These are phyloP conservation scores for Staurois parvus DNA, from an alignment of 2,797 vertebrate species.

Conservation along the genomic window DNA sequence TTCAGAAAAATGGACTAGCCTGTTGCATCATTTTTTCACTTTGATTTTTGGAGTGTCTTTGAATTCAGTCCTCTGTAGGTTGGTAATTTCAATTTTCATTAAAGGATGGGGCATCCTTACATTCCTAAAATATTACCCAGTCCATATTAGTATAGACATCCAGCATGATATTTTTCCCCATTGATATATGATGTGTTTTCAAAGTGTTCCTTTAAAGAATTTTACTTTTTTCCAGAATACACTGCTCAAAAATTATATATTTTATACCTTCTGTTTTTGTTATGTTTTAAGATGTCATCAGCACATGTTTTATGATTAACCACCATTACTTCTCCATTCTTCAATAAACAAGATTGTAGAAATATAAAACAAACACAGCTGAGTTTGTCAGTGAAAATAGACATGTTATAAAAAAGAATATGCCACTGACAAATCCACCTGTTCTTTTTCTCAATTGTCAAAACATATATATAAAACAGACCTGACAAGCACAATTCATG, in stretches of 20 bases:
- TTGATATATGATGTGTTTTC: too few species aligned
- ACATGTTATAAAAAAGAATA: background rate
- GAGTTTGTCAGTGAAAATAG: slow-evolving; percentile 12
- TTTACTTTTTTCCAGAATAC: too few species aligned
- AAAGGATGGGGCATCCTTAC: too few species aligned
- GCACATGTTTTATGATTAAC: background rate
- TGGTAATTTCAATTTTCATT: too few species aligned
- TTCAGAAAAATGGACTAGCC: too few species aligned
- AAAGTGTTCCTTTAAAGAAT: too few species aligned
- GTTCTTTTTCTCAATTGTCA: background rate
- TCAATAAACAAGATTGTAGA: background rate
- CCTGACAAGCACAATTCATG: background rate
- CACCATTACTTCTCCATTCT: background rate
- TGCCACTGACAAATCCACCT: slow-evolving; percentile 45
- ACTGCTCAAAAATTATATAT: background rate
- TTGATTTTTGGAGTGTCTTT: too few species aligned
- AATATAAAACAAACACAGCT: slow-evolving; percentile 1
- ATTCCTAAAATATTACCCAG: too few species aligned
- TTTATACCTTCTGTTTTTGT: background rate
- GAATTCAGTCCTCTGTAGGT: too few species aligned
- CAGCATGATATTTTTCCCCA: too few species aligned
- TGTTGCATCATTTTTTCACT: too few species aligned
- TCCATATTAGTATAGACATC: too few species aligned
- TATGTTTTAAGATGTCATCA: background rate
- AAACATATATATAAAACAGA: background rate